phyloP scores from a whole-genome alignment of 1,140 invertebrate genomes.

The Phthorimaea operculella region DNA sequence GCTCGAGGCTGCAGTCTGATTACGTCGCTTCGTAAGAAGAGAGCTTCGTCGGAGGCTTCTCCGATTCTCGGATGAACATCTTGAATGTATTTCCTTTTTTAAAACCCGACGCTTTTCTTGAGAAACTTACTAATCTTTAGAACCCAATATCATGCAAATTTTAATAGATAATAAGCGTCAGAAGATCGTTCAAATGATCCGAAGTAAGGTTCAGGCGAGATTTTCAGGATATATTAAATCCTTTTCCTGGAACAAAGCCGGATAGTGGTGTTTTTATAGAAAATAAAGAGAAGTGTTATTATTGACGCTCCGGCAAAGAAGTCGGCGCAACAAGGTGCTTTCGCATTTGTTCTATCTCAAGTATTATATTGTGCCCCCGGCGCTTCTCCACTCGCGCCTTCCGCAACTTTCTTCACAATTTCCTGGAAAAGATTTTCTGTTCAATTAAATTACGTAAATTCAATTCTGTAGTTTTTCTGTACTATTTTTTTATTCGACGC shows the following conservation, averaged over 20 bases:
- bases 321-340: conserved; percentile 37
- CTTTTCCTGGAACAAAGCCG: neutral
- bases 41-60: conserved; percentile 35
- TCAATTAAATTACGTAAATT: conserved; percentile 52
- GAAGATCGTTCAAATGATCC: neutral
- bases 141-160: conserved; percentile 15
- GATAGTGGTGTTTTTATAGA: conserved; percentile 22
- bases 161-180: conserved; percentile 8
- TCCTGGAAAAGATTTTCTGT: conserved; percentile 42
- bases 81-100: conserved; percentile 11
- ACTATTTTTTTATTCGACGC: conserved; percentile 1
- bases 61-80: conserved; percentile 33
- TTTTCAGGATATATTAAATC: neutral
- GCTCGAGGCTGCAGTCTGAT: conserved; percentile 55
- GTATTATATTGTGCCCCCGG: conserved; percentile 41
- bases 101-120: neutral
- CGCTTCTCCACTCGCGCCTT: conserved; percentile 36
- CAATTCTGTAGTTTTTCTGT: conserved; percentile 26
- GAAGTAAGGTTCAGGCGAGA: neutral
- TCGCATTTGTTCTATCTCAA: conserved; percentile 40
- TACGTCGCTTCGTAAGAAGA: conserved; percentile 45
- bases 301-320: conserved; percentile 36
- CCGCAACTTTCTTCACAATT: conserved; percentile 50
- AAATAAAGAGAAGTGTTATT: conserved; percentile 36
- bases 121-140: neutral